These are phyloP conservation scores for Epinotia demarniana DNA, from an alignment of 2,888 invertebrate genomes.

Conservation along the genomic window DNA sequence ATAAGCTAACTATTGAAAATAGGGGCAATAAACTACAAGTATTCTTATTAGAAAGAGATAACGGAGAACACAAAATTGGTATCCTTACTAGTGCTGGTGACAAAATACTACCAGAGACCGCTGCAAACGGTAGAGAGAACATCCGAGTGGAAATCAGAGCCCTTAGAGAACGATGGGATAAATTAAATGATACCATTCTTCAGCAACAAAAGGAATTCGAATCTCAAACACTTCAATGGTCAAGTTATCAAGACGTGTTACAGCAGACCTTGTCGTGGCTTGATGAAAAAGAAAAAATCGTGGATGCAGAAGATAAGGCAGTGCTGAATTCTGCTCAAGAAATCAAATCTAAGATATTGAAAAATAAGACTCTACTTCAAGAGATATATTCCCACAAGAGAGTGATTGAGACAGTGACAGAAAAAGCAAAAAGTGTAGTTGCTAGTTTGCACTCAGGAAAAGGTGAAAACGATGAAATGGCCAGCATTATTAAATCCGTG, in stretches of 20 bases:
- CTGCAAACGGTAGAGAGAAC: conserved; percentile 94
- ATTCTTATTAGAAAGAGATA: conserved; percentile 91
- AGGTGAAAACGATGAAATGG: conserved; percentile 86
- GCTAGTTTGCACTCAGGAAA: conserved; percentile 83
- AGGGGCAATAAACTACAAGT: conserved; percentile 89
- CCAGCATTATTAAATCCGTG: conserved; percentile 88
- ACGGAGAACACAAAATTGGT: conserved; percentile 91
- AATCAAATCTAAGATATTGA: conserved; percentile 92
- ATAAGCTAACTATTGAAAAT: conserved; percentile 87
- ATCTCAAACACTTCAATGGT: conserved; percentile 92
- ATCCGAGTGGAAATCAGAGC: conserved; percentile 93
- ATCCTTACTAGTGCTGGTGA: conserved; percentile 92
- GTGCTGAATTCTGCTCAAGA: conserved; percentile 93
- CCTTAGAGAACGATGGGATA: conserved; percentile 94
- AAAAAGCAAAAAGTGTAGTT: conserved; percentile 91
- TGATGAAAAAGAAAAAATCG: conserved; percentile 91
- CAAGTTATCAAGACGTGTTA: conserved; percentile 93
- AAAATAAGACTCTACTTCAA: conserved; percentile 94
- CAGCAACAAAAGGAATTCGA: conserved; percentile 94
- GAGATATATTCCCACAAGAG: conserved; percentile 96
- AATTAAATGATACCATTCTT: conserved; percentile 91
- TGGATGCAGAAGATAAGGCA: conserved; percentile 88
- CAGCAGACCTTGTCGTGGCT: conserved; percentile 94
- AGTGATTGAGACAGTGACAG: conserved; percentile 94
- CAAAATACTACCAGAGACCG: conserved; percentile 95